phyloP scores from a whole-genome alignment of 2,113 vertebrate genomes.

The Acrocephalus kingi region DNA sequence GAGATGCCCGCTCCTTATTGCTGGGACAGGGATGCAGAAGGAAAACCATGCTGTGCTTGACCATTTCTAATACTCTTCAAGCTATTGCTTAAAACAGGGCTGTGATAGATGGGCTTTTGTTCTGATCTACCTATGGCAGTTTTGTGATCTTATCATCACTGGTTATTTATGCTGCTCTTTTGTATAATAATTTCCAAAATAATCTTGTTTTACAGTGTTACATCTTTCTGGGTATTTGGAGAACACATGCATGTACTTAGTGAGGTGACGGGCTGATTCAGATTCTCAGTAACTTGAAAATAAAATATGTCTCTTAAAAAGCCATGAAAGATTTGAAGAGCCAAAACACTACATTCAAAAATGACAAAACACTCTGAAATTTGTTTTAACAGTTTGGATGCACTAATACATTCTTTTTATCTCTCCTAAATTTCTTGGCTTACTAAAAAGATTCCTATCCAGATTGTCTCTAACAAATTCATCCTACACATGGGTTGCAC shows the following conservation, averaged over 20 bases:
- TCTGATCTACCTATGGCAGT: background rate
- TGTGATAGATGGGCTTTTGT: background rate
- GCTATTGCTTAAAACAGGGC: background rate
- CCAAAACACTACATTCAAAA: conserved; percentile 12
- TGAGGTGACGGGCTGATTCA: background rate
- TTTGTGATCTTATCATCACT: background rate
- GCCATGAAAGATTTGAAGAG: background rate
- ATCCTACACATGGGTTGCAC: conserved; percentile 26
- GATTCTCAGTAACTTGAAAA: conserved; percentile 45
- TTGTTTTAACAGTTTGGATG: conserved; percentile 41
- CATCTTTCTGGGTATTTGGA: background rate
- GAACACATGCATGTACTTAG: conserved; percentile 1
- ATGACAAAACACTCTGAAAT: conserved; percentile 23
- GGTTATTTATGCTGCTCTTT: background rate
- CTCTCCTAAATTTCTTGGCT: conserved; percentile 54
- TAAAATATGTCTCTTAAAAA: background rate
- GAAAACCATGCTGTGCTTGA: fast-evolving
- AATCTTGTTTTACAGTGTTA: background rate
- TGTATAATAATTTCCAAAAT: background rate
- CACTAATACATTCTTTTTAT: conserved; percentile 46
- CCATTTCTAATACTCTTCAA: background rate
- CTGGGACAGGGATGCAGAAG: background rate
- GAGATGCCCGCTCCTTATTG: background rate
- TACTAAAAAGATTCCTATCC: conserved; percentile 10
- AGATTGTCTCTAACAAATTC: conserved; percentile 26